Evolutionary conservation across 2,113 vertebrate genomes (phyloP).

Genomic region (Phyllostomus hastatus): DNA sequence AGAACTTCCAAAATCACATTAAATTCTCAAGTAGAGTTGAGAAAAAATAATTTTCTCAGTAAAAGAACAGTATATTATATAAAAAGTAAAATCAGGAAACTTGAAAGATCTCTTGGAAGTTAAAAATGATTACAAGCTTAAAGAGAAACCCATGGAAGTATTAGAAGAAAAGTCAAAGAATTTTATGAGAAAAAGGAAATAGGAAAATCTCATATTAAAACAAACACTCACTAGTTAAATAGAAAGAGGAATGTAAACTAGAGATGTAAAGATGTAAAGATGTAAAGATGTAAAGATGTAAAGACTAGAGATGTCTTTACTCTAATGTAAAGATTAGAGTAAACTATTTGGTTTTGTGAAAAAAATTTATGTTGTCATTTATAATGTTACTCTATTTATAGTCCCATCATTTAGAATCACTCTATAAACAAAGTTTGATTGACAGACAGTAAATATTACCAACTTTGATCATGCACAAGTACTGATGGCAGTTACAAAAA

Average conservation of each 20-base stretch:
- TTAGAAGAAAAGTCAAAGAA: constrained; percentile 14
- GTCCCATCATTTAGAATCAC: neutral
- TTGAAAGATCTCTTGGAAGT: neutral
- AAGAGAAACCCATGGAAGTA: neutral
- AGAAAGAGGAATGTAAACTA: neutral
- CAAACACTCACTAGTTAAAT: neutral
- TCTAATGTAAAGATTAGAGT: too few relatives aligned
- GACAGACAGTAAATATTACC: neutral
- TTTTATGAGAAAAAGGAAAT: neutral
- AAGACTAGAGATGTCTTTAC: too few relatives aligned
- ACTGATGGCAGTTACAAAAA: neutral
- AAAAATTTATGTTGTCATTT: neutral
- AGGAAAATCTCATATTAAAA: neutral
- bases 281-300: too few relatives aligned
- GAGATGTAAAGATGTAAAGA: too few relatives aligned
- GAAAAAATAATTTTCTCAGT: neutral
- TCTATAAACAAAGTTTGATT: neutral
- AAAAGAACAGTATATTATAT: neutral
- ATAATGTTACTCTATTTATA: neutral
- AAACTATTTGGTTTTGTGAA: neutral
- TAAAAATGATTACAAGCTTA: neutral
- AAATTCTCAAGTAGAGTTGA: neutral
- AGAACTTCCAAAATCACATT: neutral
- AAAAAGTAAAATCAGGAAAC: neutral
- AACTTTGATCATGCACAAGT: neutral